These are phyloP conservation scores for Adela reaumurella DNA, from an alignment of 2,888 invertebrate genomes.

Conservation along the genomic window DNA sequence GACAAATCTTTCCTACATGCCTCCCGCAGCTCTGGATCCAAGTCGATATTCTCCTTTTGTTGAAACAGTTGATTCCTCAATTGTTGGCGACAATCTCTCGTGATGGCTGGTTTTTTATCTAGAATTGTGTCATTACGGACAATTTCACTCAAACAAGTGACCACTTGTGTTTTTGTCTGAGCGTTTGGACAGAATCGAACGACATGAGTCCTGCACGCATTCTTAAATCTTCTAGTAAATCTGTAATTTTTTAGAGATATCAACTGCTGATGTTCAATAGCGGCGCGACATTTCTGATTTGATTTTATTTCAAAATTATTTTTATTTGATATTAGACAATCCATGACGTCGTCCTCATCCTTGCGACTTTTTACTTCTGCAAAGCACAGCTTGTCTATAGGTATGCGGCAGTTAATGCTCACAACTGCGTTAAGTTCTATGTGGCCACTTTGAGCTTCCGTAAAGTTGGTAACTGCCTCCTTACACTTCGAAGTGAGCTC, in stretches of 20 bases:
- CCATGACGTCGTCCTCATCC: slow-evolving; percentile 88
- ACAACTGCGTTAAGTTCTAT: slow-evolving; percentile 88
- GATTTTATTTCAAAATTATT: slow-evolving; percentile 78
- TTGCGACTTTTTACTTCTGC: slow-evolving; percentile 63
- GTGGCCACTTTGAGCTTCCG: slow-evolving; percentile 85
- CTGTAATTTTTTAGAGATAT: slow-evolving; percentile 90
- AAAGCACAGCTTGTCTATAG: slow-evolving; percentile 75
- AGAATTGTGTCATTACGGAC: slow-evolving; percentile 85
- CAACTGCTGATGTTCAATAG: slow-evolving; percentile 96
- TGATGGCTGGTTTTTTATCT: slow-evolving; percentile 72
- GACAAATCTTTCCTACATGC: slow-evolving; percentile 79
- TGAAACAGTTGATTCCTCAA: slow-evolving; percentile 87
- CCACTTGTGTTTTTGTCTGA: slow-evolving; percentile 72
- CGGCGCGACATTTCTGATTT: slow-evolving; percentile 81
- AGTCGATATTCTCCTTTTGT: slow-evolving; percentile 82
- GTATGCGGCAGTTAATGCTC: slow-evolving; percentile 73
- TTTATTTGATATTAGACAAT: slow-evolving; percentile 90
- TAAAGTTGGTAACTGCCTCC: slow-evolving; percentile 75
- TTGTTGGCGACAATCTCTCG: slow-evolving; percentile 88
- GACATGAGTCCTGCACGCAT: slow-evolving; percentile 85
- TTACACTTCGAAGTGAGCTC: slow-evolving; percentile 67
- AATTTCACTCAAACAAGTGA: slow-evolving; percentile 84
- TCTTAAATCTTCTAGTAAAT: slow-evolving; percentile 92
- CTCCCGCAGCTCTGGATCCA: slow-evolving; percentile 80
- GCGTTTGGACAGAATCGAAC: slow-evolving; percentile 64